Evolutionary conservation across 2,113 vertebrate species (phyloP).

Genomic region (Tupaia chinensis): DNA sequence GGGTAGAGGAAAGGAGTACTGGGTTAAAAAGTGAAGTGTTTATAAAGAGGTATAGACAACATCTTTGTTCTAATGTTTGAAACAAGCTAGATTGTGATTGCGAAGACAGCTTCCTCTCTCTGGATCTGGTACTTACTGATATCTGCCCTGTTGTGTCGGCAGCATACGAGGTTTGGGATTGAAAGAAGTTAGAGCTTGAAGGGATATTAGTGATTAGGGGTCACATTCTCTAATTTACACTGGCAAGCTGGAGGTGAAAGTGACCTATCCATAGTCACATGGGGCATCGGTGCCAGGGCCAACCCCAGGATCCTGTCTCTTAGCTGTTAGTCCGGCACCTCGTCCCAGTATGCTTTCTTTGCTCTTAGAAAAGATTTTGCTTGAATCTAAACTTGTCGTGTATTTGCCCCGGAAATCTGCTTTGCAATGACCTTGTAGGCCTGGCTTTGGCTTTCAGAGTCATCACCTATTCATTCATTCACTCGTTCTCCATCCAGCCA

Average conservation of each 20-base stretch:
- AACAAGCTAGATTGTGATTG: not conserved
- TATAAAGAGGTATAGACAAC: not conserved
- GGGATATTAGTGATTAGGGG: not conserved
- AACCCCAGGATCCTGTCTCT: not conserved
- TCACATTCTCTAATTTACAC: not conserved
- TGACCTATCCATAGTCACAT: not conserved
- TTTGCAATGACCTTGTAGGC: not conserved
- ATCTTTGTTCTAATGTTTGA: not conserved
- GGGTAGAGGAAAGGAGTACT: not conserved
- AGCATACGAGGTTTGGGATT: no score
- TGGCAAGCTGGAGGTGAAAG: not conserved
- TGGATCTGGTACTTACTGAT: not conserved
- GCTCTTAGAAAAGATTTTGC: not conserved
- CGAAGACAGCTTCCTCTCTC: not conserved
- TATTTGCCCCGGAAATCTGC: slow-evolving; percentile 22
- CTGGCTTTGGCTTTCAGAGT: not conserved
- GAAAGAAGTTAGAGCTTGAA: not conserved
- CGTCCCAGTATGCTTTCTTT: not conserved
- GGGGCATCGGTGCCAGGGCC: not conserved
- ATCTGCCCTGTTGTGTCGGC: not conserved
- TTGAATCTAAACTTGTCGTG: not conserved
- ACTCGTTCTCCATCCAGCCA: not conserved
- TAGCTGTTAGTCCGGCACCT: not conserved
- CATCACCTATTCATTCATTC: not conserved
- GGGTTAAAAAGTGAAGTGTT: not conserved